Evolutionary conservation across 2,113 vertebrate genomes (phyloP).

Genomic region (Speoplatyrhinus poulsoni): DNA sequence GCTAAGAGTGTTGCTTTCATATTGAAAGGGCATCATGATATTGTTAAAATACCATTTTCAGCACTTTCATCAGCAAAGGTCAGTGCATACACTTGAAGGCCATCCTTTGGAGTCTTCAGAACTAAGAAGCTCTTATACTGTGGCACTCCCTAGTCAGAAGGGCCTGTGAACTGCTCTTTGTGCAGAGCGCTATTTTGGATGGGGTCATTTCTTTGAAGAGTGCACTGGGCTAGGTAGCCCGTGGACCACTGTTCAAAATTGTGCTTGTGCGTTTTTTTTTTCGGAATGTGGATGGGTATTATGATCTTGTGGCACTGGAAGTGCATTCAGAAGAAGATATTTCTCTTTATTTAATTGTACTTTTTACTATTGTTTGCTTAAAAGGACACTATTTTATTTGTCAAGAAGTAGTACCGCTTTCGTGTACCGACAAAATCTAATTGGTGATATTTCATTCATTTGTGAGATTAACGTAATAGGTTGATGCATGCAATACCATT

Average conservation of each 20-base stretch:
- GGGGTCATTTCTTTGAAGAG: conserved; percentile 63
- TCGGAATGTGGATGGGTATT: conserved; percentile 2
- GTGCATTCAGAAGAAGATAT: neutral
- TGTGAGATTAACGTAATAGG: too few species aligned
- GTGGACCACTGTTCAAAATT: conserved; percentile 44
- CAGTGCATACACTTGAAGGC: conserved; percentile 76
- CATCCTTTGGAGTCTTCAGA: conserved; percentile 68
- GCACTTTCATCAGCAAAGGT: conserved; percentile 80
- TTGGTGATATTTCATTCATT: too few species aligned
- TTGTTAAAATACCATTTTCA: conserved; percentile 80
- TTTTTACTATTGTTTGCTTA: too few species aligned
- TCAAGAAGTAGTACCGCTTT: too few species aligned
- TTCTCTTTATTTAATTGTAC: neutral
- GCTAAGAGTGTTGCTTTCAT: conserved; percentile 71
- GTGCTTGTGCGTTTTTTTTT: conserved; percentile 31
- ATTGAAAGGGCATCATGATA: conserved; percentile 80
- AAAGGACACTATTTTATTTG: too few species aligned
- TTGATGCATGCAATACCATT: too few species aligned
- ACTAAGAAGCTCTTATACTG: conserved; percentile 61
- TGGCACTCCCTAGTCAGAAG: conserved; percentile 54
- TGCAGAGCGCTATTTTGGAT: conserved; percentile 60
- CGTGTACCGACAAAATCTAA: too few species aligned
- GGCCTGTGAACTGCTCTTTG: conserved; percentile 63
- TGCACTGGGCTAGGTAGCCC: conserved; percentile 34
- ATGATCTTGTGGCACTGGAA: conserved; percentile 28